Base-by-base conservation (phyloP, 2,888 invertebrate species). In the Troides oblongomaculatus region DNA sequence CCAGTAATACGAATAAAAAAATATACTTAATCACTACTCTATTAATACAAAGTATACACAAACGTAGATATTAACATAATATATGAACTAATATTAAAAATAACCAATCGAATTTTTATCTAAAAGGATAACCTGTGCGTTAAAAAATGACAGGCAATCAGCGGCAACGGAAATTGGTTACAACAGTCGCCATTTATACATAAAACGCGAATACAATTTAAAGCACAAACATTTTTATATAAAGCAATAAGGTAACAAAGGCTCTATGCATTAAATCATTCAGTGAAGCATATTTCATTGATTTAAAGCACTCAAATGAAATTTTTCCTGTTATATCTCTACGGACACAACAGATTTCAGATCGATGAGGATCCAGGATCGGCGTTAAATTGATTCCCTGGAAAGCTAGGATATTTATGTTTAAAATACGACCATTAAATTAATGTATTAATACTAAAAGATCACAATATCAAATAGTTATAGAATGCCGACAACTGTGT, bases 61-160 rank as follows among this genome's bases (percentile, higher is more conserved):
- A 39, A 39, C 10, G 7, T 39, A 10, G 8, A 39, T 10, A 39
- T 30, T 30, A 30, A 46, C 46, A 46, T 46, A 46, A 46, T 56
- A 56, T n/a, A 2, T 6, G 21, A 14, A 46, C 18, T n/a, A 10
- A 21, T 25, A 10, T 6, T 58, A 12, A n/a, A 46, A 66, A 65
- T n/a, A 17, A 62, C 65, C 68, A 70, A 73, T 72, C 65, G 62
- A 72, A 74, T 65, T 71, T 72, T 71, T 71, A 74, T 73, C 72
- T 69, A 72, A 72, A 66, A 68, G 66, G 69, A 71, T 66, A 46
- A 69, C 69, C 68, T 68, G 71, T 63, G 58, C 65, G 62, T 69
- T 70, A 36, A 72, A 66, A 72, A 72, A 43, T 43, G n/a, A 61
- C 61, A 61, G 39, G 43, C 61, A 61, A 61, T 61, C 61, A n/a